phyloP scores from a whole-genome alignment of 1,140 invertebrate genomes.

The Cydia pomonella region DNA sequence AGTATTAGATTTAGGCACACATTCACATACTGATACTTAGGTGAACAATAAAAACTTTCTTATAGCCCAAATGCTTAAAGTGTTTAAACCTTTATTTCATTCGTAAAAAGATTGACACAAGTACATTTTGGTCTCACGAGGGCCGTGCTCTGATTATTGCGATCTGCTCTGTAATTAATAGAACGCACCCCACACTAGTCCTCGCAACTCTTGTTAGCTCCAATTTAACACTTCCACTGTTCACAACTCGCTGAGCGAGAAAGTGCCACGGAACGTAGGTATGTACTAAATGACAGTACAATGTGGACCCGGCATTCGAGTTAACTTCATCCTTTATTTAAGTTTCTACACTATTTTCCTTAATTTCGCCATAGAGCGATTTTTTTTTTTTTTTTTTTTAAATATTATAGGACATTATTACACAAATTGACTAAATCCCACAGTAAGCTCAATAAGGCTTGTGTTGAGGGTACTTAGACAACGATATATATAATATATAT shows the following conservation, averaged over 20 bases:
- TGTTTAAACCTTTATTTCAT: too few relatives aligned
- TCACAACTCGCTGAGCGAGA: slow-evolving; percentile 24
- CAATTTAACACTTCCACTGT: slow-evolving; percentile 30
- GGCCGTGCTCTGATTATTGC: slow-evolving; percentile 24
- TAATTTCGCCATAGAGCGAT: neutral
- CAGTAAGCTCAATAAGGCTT: too few relatives aligned
- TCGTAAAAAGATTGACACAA: too few relatives aligned
- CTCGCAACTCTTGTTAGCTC: slow-evolving; percentile 28
- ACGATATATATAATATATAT: too few relatives aligned
- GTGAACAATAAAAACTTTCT: too few relatives aligned
- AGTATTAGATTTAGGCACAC: too few relatives aligned
- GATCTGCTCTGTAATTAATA: slow-evolving; percentile 25
- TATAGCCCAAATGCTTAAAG: too few relatives aligned
- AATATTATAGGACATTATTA: too few relatives aligned
- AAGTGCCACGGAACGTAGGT: slow-evolving; percentile 22
- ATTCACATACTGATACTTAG: too few relatives aligned
- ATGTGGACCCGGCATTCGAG: slow-evolving; percentile 16
- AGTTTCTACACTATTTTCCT: slow-evolving; percentile 3
- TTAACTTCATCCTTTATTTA: slow-evolving; percentile 13
- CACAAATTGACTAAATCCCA: too few relatives aligned
- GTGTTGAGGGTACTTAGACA: too few relatives aligned
- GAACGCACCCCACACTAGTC: neutral
- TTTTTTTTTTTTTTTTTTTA: too few relatives aligned
- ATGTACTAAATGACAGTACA: slow-evolving; percentile 25
- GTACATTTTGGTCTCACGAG: neutral